Percentiles rank a stretch among this genome's conserved stretches.
Evolutionary conservation across 2,888 invertebrate genomes (phyloP).

Genomic region (Diaperis boleti): DNA sequence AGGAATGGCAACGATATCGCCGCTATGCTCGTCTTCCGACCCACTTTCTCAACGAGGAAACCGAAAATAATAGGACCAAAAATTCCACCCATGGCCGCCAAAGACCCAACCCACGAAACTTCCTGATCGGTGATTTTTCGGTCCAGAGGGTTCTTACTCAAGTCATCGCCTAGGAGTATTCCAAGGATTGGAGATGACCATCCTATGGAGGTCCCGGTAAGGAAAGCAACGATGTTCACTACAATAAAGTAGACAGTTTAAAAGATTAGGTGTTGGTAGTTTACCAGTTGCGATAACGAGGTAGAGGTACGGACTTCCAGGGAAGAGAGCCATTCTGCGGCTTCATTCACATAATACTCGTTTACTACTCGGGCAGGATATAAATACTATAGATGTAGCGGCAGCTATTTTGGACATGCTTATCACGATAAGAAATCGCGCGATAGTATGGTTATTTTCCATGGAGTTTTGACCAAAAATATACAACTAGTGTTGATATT

Average conservation of each 20-base stretch:
- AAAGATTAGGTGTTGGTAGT: not conserved
- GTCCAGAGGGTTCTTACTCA: slow-evolving; percentile 18
- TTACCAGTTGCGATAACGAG: slow-evolving; percentile 8
- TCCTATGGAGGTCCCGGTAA: slow-evolving; percentile 13
- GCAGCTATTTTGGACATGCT: no score
- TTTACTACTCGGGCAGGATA: no score
- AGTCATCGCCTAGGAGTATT: slow-evolving; percentile 11
- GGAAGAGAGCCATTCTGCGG: not conserved
- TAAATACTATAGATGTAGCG: no score
- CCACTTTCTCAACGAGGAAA: slow-evolving; percentile 73
- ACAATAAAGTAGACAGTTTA: not conserved
- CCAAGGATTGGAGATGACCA: slow-evolving; percentile 30
- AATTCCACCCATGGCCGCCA: slow-evolving; percentile 21
- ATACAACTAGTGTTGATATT: no score
- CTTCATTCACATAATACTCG: no score
- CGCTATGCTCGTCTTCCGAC: slow-evolving; percentile 76
- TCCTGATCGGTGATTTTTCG: slow-evolving; percentile 19
- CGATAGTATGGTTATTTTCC: no score
- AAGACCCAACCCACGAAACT: slow-evolving; percentile 34
- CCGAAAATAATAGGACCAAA: slow-evolving; percentile 66
- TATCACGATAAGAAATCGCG: no score
- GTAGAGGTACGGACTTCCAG: slow-evolving; percentile 1
- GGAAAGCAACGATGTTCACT: slow-evolving; percentile 23
- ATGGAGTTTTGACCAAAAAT: no score
- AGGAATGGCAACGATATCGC: slow-evolving; percentile 74